These are phyloP conservation scores for Epistrophe grossulariae DNA, from an alignment of 2,888 invertebrate species.

Conservation along the genomic window DNA sequence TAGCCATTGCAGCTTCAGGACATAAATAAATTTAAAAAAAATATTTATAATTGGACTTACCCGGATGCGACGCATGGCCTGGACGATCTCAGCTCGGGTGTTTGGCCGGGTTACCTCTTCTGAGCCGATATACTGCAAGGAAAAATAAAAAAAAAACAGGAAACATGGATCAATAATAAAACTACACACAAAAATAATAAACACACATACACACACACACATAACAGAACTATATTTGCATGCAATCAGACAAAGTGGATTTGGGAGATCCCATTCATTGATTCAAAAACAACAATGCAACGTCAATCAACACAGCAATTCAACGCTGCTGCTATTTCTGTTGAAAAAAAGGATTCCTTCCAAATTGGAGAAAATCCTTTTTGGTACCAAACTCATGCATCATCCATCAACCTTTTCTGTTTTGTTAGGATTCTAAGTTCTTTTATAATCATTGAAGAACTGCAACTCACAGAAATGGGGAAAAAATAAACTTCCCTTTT, in stretches of 20 bases:
- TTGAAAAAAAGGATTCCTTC: conserved; percentile 38
- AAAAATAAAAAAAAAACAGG: conserved; percentile 78
- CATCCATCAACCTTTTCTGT: conserved; percentile 24
- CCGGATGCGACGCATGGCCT: conserved; percentile 98
- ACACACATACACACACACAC: not conserved
- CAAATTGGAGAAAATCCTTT: conserved; percentile 32
- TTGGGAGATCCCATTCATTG: conserved; percentile 15
- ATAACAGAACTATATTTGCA: conserved; percentile 20
- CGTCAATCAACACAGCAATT: conserved; percentile 57
- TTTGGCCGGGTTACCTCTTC: conserved; percentile 98
- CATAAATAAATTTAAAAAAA: not conserved
- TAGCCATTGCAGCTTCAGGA: conserved; percentile 8
- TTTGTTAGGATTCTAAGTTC: conserved; percentile 20
- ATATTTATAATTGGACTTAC: conserved; percentile 86
- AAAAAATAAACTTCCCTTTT: conserved; percentile 10
- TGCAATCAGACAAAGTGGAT: conserved; percentile 19
- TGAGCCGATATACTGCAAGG: conserved; percentile 98
- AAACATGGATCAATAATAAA: conserved; percentile 40
- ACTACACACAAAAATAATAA: not conserved
- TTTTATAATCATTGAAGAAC: conserved; percentile 7
- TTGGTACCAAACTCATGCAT: not conserved
- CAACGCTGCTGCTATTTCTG: conserved; percentile 12
- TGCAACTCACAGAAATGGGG: not conserved
- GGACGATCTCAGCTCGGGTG: conserved; percentile 98
- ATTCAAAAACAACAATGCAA: not conserved